phyloP scores from a whole-genome alignment of 1,140 invertebrate genomes.

The Chlorops oryzae region DNA sequence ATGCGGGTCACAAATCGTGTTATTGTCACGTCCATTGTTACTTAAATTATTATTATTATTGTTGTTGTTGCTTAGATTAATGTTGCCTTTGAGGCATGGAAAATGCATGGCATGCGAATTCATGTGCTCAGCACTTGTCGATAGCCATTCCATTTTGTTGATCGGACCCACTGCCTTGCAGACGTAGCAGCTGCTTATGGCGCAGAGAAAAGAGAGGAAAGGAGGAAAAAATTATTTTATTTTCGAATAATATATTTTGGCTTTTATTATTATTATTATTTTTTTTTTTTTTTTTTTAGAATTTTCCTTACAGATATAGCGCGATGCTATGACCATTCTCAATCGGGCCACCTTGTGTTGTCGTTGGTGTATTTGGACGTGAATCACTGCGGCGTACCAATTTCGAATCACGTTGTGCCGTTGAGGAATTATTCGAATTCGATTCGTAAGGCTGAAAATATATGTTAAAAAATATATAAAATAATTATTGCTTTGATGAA shows the following conservation, averaged over 20 bases:
- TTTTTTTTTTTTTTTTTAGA: background rate
- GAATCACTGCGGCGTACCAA: slow-evolving; percentile 38
- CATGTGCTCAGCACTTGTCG: slow-evolving; percentile 75
- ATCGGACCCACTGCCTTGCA: slow-evolving; percentile 64
- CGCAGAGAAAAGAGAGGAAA: too few relatives aligned
- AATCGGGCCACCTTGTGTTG: slow-evolving; percentile 19
- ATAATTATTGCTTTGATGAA: background rate
- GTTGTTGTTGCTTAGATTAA: slow-evolving; percentile 2
- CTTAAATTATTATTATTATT: slow-evolving; percentile 20
- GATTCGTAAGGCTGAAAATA: slow-evolving; percentile 41
- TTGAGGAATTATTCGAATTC: slow-evolving; percentile 42
- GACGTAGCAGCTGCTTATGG: slow-evolving; percentile 71
- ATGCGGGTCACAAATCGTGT: slow-evolving; percentile 39
- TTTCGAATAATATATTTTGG: background rate
- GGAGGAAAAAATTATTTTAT: slow-evolving; percentile 2
- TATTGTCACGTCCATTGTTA: slow-evolving; percentile 18
- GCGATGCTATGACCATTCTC: slow-evolving; percentile 47
- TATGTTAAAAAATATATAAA: background rate
- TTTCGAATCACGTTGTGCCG: slow-evolving; percentile 38
- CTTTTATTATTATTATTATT: background rate
- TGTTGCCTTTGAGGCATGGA: slow-evolving; percentile 63
- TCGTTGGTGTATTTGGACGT: slow-evolving; percentile 39
- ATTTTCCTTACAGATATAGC: slow-evolving; percentile 42
- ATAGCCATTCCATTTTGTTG: slow-evolving; percentile 74
- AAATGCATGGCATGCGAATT: slow-evolving; percentile 89